phyloP scores from a whole-genome alignment of 1,140 invertebrate genomes.

The Megalopta genalis region DNA sequence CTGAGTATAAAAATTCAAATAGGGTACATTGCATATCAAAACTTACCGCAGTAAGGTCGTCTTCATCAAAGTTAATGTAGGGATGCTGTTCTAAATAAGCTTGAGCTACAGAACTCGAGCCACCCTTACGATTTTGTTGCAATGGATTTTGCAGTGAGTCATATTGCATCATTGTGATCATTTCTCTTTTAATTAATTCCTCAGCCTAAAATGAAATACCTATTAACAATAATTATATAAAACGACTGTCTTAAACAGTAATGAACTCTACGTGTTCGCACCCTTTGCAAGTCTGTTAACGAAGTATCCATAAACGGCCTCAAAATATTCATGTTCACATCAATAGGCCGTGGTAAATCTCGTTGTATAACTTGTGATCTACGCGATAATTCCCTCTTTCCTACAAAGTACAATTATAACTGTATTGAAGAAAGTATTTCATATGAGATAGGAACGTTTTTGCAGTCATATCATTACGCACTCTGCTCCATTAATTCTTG shows the following conservation, averaged over 20 bases:
- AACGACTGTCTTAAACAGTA: background rate
- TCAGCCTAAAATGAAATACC: conserved; percentile 86
- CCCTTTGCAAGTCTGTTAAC: conserved; percentile 92
- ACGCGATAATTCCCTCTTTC: conserved; percentile 86
- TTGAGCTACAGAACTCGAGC: conserved; percentile 78
- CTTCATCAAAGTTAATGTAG: conserved; percentile 86
- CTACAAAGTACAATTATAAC: conserved; percentile 59
- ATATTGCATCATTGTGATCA: conserved; percentile 96
- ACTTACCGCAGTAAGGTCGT: conserved; percentile 85
- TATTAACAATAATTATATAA: conserved; percentile 7
- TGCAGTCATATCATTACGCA: conserved; percentile 68
- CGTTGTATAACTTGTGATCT: conserved; percentile 95
- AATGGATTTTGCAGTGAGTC: conserved; percentile 88
- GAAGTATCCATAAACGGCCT: conserved; percentile 86
- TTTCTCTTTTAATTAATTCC: conserved; percentile 98
- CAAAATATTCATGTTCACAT: conserved; percentile 91
- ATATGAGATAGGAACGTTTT: background rate
- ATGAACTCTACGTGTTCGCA: conserved; percentile 61
- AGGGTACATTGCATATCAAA: background rate
- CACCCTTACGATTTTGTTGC: conserved; percentile 76
- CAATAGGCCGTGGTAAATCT: conserved; percentile 91
- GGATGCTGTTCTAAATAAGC: conserved; percentile 94
- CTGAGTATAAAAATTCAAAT: background rate
- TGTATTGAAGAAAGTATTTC: conserved; percentile 8
- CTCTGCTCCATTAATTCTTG: conserved; percentile 83